These are phyloP conservation scores for Palythoa caribaeorum DNA, from an alignment of 92 coral and sea anemone genomes.

Conservation along the genomic window DNA sequence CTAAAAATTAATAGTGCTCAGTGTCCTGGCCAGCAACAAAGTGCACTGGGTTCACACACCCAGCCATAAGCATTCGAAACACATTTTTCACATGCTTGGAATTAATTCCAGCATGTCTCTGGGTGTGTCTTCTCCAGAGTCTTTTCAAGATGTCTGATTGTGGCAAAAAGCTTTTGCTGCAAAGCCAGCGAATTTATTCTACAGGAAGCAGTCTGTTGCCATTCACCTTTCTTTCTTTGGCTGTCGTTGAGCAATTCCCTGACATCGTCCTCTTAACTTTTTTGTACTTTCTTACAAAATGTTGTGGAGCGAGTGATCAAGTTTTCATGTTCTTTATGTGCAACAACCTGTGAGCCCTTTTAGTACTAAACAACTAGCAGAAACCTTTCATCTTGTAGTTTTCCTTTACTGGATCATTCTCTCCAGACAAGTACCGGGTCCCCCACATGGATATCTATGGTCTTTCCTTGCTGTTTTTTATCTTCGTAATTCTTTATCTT, in stretches of 20 bases:
- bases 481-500: background rate
- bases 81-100: too few relatives aligned
- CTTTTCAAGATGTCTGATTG: background rate
- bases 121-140: background rate
- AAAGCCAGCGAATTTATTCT: background rate
- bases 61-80: too few relatives aligned
- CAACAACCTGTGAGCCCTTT: conserved; percentile 17
- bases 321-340: background rate
- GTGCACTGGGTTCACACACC: too few relatives aligned
- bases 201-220: background rate
- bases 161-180: conserved; percentile 6
- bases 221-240: background rate
- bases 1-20: too few relatives aligned
- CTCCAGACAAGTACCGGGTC: background rate
- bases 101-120: background rate
- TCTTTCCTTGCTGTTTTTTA: background rate
- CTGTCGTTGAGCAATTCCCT: conserved; percentile 17
- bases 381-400: conserved; percentile 4
- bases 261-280: conserved; percentile 10
- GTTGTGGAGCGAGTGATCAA: background rate
- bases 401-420: background rate
- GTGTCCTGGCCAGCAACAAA: too few relatives aligned
- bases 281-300: background rate
- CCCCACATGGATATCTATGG: background rate
- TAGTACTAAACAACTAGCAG: conserved; percentile 16